Conservation (phyloP, 2,888 invertebrate species). For the Alloscopus bannaensis region DNA sequence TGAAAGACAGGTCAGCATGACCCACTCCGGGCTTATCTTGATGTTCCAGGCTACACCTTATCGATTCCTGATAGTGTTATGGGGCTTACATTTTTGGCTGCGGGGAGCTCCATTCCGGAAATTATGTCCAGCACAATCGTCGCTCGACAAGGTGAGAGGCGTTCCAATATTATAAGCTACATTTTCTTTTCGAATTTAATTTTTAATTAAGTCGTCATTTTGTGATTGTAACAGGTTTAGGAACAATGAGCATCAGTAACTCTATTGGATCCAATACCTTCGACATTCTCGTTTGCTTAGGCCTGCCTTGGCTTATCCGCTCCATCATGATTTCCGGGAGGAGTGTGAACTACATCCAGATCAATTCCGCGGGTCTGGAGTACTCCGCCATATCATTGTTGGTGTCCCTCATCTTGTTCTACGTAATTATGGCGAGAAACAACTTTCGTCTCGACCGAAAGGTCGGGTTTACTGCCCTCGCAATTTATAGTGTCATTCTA, state of each 20-base stretch:
- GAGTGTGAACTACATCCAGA: slow-evolving; percentile 84
- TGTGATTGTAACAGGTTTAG: slow-evolving; percentile 81
- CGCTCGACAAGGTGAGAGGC: slow-evolving; percentile 84
- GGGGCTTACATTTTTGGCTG: slow-evolving; percentile 95
- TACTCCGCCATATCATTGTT: slow-evolving; percentile 93
- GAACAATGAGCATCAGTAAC: slow-evolving; percentile 94
- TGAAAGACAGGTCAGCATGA: too few relatives aligned
- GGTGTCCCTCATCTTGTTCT: slow-evolving; percentile 89
- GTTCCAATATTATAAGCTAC: slow-evolving; percentile 8
- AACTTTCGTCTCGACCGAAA: slow-evolving; percentile 90
- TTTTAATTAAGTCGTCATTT: slow-evolving; percentile 9
- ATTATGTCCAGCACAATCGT: slow-evolving; percentile 95
- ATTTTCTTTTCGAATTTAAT: neutral
- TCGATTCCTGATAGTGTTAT: slow-evolving; percentile 95
- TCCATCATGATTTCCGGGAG: slow-evolving; percentile 88
- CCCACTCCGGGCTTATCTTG: too few relatives aligned
- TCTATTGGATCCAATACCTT: slow-evolving; percentile 94
- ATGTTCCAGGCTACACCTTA: slow-evolving; percentile 89
- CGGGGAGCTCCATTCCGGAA: slow-evolving; percentile 95
- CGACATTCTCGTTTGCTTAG: slow-evolving; percentile 81
- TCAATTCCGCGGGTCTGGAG: slow-evolving; percentile 92
- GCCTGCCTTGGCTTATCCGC: slow-evolving; percentile 92
- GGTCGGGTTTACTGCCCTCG: slow-evolving; percentile 87
- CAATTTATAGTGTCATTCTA: slow-evolving; percentile 91
- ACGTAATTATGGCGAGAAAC: slow-evolving; percentile 89